A percentile compares a stretch with the other conserved stretches of the same genome.
Evolutionary conservation across 2,888 invertebrate species (phyloP).

Genomic region (Ashinkailepas kermadecensis): DNA sequence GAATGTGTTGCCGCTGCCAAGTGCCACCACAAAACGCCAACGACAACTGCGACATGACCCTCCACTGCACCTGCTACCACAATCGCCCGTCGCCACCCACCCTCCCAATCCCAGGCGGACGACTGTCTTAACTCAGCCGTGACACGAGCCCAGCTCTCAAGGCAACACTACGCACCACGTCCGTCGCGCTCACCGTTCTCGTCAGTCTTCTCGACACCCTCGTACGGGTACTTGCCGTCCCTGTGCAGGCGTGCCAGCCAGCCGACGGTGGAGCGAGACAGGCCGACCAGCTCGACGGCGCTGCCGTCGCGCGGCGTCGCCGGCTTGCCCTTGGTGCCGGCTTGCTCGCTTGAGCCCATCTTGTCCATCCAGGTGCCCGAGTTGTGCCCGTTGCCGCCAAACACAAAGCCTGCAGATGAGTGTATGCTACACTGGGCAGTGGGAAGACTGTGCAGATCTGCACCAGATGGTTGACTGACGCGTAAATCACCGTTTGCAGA

Average conservation of each 20-base stretch:
- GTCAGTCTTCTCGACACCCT: constrained; percentile 51
- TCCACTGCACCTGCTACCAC: too few relatives aligned
- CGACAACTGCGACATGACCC: background rate
- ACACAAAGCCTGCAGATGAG: constrained; percentile 58
- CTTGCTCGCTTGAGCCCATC: constrained; percentile 92
- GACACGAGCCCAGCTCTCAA: too few relatives aligned
- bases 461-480: too few relatives aligned
- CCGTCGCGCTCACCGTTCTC: background rate
- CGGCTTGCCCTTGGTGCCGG: constrained; percentile 83
- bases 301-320: constrained; percentile 95
- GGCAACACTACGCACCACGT: too few relatives aligned
- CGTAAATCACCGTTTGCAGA: too few relatives aligned
- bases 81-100: too few relatives aligned
- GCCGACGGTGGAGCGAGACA: constrained; percentile 64
- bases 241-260: constrained; percentile 66
- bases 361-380: constrained; percentile 99
- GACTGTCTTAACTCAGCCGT: too few relatives aligned
- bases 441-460: too few relatives aligned
- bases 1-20: too few relatives aligned
- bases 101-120: too few relatives aligned
- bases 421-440: too few relatives aligned
- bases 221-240: constrained; percentile 63
- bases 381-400: constrained; percentile 90
- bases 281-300: constrained; percentile 87
- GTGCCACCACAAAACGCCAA: too few relatives aligned